Percentiles rank a stretch among this genome's conserved stretches.
Evolutionary conservation across 1,140 invertebrate species (phyloP).

Genomic region (Neomicropteryx cornuta): DNA sequence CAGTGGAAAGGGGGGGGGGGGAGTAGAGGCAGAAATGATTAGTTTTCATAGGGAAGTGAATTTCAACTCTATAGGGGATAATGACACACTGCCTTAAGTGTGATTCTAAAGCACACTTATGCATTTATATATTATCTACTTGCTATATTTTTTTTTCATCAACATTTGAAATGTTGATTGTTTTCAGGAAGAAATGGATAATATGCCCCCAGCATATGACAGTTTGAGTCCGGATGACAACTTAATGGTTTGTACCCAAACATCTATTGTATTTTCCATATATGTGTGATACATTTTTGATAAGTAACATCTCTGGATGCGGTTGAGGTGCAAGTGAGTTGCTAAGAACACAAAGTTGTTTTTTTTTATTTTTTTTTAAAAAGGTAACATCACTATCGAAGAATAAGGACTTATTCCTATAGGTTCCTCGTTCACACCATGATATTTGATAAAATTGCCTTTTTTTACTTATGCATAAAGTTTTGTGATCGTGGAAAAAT

Average conservation of each 20-base stretch:
- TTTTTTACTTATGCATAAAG: conserved; percentile 9
- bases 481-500: no score
- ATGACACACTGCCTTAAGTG: no score
- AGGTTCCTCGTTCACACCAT: conserved; percentile 13
- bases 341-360: conserved; percentile 9
- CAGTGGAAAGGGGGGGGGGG: no score
- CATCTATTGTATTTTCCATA: background rate
- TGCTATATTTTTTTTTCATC: no score
- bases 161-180: no score
- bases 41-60: no score
- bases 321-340: background rate
- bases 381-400: background rate
- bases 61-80: no score
- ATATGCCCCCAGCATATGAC: conserved; percentile 40
- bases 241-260: conserved; percentile 38
- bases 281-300: background rate
- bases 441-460: conserved; percentile 8
- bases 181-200: conserved; percentile 38
- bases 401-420: conserved; percentile 8
- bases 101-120: no score
- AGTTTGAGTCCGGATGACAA: conserved; percentile 45
- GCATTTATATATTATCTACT: no score
- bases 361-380: conserved; percentile 14
- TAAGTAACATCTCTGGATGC: no score
- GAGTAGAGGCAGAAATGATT: no score